phyloP scores from a whole-genome alignment of 2,888 invertebrate genomes.

The Neoscelio sp. region DNA sequence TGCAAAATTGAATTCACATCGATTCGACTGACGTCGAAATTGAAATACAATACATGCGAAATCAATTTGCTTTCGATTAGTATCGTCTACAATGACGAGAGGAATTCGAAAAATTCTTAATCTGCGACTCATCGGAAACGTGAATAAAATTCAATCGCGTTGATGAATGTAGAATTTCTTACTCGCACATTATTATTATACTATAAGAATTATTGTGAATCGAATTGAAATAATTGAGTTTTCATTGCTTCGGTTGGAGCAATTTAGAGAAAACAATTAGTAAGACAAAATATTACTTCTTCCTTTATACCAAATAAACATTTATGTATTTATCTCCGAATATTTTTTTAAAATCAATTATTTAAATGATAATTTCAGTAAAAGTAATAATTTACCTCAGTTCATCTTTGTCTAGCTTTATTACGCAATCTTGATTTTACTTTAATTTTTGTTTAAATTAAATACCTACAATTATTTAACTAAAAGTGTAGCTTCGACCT shows the following conservation, averaged over 20 bases:
- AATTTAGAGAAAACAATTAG: too few species aligned
- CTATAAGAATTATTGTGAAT: not conserved
- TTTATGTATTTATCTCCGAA: too few species aligned
- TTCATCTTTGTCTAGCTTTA: too few species aligned
- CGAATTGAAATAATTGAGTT: too few species aligned
- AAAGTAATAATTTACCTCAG: too few species aligned
- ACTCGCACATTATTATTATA: not conserved
- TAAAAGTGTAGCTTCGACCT: not conserved
- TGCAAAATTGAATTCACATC: conserved; percentile 52
- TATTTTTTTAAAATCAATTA: too few species aligned
- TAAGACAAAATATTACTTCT: too few species aligned
- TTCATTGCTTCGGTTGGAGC: too few species aligned
- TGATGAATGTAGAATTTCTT: conserved; percentile 28
- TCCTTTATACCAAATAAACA: too few species aligned
- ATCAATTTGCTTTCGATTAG: conserved; percentile 60
- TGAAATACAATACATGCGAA: conserved; percentile 51
- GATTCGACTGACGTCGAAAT: conserved; percentile 37
- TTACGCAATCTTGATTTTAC: conserved; percentile 21
- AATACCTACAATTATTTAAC: too few species aligned
- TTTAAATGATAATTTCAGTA: too few species aligned
- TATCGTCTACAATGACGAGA: conserved; percentile 25
- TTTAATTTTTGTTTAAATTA: not conserved
- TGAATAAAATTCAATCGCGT: conserved; percentile 17
- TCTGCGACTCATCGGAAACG: conserved; percentile 14
- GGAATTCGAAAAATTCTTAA: conserved; percentile 39